Evolutionary conservation across 2,888 invertebrate species (phyloP).

Genomic region (Campoplex capitator): DNA sequence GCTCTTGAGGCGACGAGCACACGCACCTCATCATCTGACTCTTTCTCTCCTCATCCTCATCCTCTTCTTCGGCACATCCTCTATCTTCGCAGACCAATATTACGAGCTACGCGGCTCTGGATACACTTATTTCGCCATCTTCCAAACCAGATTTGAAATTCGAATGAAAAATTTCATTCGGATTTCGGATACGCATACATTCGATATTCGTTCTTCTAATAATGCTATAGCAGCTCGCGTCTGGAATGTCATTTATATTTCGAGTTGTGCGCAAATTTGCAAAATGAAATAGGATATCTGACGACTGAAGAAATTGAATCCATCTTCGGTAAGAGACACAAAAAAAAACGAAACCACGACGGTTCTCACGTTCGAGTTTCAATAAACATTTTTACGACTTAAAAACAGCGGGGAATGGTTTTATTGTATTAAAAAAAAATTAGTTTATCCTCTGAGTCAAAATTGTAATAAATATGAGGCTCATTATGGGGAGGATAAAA

Average conservation of each 20-base stretch:
- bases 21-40: neutral
- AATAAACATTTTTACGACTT: neutral
- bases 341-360: neutral
- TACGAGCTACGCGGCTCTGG: slow-evolving; percentile 6
- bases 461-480: too few relatives aligned
- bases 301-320: neutral
- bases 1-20: neutral
- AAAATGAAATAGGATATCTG: too few relatives aligned
- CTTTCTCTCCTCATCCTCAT: neutral
- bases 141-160: neutral
- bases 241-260: too few relatives aligned
- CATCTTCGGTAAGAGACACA: neutral
- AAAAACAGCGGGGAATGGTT: neutral
- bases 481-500: too few relatives aligned
- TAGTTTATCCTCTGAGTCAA: too few relatives aligned
- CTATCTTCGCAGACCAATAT: slow-evolving; percentile 3
- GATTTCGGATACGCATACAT: neutral
- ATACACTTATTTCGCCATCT: neutral
- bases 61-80: neutral
- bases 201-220: slow-evolving; percentile 1
- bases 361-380: neutral
- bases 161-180: slow-evolving; percentile 26
- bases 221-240: neutral
- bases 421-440: too few relatives aligned
- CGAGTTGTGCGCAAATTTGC: too few relatives aligned